Conservation (phyloP, 2,888 invertebrate genomes). For the Hemistola chrysoprasaria region DNA sequence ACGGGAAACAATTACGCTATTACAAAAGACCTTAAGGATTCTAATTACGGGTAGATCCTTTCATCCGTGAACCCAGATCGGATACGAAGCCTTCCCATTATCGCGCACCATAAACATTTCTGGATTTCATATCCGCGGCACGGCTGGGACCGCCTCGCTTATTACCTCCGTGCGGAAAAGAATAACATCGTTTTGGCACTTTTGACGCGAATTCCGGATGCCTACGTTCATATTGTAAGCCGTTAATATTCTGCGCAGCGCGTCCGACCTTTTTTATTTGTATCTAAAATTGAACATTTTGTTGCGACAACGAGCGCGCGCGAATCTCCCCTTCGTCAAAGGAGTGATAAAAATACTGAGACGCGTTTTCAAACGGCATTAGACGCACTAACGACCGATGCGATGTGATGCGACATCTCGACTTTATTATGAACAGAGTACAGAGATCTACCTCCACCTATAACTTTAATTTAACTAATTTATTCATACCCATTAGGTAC, state of each 20-base stretch:
- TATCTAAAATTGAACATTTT: conserved; percentile 82
- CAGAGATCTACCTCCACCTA: conserved; percentile 18
- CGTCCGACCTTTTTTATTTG: conserved; percentile 82
- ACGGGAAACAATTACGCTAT: conserved; percentile 73
- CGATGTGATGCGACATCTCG: conserved; percentile 24
- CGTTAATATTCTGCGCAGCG: conserved; percentile 79
- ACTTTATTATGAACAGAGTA: conserved; percentile 51
- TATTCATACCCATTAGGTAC: not conserved
- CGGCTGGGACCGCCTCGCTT: conserved; percentile 69
- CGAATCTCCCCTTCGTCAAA: conserved; percentile 62
- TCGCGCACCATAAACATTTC: conserved; percentile 76
- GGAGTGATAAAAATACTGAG: conserved; percentile 73
- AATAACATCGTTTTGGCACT: conserved; percentile 80
- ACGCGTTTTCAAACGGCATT: conserved; percentile 55
- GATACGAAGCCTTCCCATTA: conserved; percentile 71
- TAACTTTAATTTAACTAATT: conserved; percentile 6
- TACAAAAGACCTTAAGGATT: conserved; percentile 73
- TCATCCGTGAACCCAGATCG: conserved; percentile 70
- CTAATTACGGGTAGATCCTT: conserved; percentile 71
- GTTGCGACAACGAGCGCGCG: conserved; percentile 76
- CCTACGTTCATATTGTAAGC: conserved; percentile 79
- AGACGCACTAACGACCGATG: conserved; percentile 57
- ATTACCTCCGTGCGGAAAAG: conserved; percentile 78
- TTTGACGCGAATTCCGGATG: conserved; percentile 79
- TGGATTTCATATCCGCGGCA: conserved; percentile 79